A percentile compares a stretch with the other conserved stretches of the same genome.
Conservation (phyloP, 2,888 invertebrate species). For the Plagiodera versicolora region DNA sequence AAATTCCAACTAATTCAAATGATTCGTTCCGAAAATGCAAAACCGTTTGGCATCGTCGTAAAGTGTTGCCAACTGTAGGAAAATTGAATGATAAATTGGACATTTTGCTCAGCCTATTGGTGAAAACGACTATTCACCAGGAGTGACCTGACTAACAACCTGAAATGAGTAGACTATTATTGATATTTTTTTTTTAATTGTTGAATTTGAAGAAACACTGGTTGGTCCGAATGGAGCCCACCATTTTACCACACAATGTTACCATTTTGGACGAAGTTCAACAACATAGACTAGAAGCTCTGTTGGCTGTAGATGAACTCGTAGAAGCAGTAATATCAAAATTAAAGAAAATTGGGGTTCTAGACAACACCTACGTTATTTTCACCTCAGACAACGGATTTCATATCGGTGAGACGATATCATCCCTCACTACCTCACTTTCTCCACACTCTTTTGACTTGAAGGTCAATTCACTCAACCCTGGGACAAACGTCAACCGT, state of each 20-base stretch:
- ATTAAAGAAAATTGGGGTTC: constrained; percentile 58
- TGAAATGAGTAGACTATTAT: no score
- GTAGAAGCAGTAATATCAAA: constrained; percentile 65
- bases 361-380: constrained; percentile 78
- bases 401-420: constrained; percentile 78
- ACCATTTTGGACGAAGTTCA: constrained; percentile 70
- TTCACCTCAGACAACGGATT: constrained; percentile 91
- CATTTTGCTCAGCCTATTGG: no score
- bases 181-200: neutral
- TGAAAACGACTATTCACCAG: no score
- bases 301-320: constrained; percentile 87
- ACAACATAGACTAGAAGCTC: constrained; percentile 74
- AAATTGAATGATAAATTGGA: no score
- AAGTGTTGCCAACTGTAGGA: no score
- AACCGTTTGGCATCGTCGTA: no score
- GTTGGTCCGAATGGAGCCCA: constrained; percentile 72
- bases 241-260: constrained; percentile 65
- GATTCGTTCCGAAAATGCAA: no score
- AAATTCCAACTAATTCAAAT: no score
- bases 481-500: constrained; percentile 87
- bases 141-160: no score
- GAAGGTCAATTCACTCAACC: constrained; percentile 86
- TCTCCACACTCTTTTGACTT: constrained; percentile 4
- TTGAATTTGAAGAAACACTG: constrained; percentile 77
- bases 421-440: no score